Base-by-base conservation (phyloP, 2,888 invertebrate genomes). In the Melanotus villosus region DNA sequence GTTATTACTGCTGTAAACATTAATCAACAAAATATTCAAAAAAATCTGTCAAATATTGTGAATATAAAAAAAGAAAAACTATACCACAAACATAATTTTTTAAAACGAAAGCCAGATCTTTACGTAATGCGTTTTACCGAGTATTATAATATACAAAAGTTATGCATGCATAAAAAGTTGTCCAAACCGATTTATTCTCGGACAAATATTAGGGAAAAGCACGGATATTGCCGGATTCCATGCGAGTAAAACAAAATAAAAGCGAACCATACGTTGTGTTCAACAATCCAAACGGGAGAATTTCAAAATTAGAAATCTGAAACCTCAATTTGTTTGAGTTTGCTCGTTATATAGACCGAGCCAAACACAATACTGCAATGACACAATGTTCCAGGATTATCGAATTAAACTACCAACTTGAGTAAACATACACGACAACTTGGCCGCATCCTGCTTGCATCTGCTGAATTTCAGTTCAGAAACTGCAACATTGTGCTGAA, bases 261-360 rank as follows among this genome's bases (percentile, higher is more conserved):
- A 56, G 21, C 32, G 16, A 38, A n/a, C 32, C 21, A 9, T 30
- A 10, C 32, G 26, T 10, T 12, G 32, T 41, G 26, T 36, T 56
- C 52, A 14, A 38, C 54, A 43, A 68, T 63, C 50, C 36, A 50
- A 56, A 62, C 43, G 36, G 23, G 66, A 32, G 60, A 50, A 47
- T 65, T 69, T 54, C 60, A 56, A 65, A 69, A 65, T 60, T 65
- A 57, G 65, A 60, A 65, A 65, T 59, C 59, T 65, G 41, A 68
- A 64, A 64, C 64, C 52, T 52, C 57, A 58, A 68, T 64, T 64
- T 68, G 58, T 64, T 68, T 68, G 58, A 64, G 50, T 68, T 68
- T 57, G 41, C 41, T 52, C 41, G 54, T 60, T 60, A 65, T 45
- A 32, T 30, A 63, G 63, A 47, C 47, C 62, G 30, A 69, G 52